These are phyloP conservation scores for Nipponacmea schrenckii DNA, from an alignment of 2,888 invertebrate species.

Conservation along the genomic window DNA sequence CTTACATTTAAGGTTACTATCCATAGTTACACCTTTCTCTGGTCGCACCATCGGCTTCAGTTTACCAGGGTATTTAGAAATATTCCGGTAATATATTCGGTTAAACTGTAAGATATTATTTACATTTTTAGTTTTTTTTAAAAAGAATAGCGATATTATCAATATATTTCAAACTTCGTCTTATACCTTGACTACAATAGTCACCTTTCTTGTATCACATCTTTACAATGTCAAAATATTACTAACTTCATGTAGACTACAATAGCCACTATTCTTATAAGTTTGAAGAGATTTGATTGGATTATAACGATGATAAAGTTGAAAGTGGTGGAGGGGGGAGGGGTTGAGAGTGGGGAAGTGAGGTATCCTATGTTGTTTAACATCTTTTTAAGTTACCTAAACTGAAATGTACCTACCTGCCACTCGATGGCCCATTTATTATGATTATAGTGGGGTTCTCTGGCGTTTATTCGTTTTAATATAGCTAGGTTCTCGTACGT, in stretches of 20 bases:
- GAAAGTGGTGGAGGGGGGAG: constrained; percentile 5
- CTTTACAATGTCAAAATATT: too few relatives aligned
- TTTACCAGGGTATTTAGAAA: constrained; percentile 46
- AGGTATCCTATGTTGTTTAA: too few relatives aligned
- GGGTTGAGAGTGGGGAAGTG: too few relatives aligned
- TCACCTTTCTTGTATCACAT: too few relatives aligned
- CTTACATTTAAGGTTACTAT: too few relatives aligned
- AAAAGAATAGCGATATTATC: not conserved
- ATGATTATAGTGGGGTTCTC: constrained; percentile 54
- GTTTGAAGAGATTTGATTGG: too few relatives aligned
- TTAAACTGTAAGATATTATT: constrained; percentile 31
- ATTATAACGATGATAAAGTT: too few relatives aligned
- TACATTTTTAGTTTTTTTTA: not conserved
- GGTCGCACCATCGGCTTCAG: not conserved
- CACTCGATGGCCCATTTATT: constrained; percentile 48
- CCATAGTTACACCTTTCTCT: not conserved
- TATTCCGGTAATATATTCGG: constrained; percentile 42
- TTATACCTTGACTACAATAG: too few relatives aligned
- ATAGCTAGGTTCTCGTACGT: constrained; percentile 62
- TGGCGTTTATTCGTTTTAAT: constrained; percentile 51
- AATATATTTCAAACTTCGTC: not conserved
- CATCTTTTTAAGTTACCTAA: too few relatives aligned
- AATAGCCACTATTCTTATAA: too few relatives aligned
- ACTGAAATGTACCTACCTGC: constrained; percentile 38
- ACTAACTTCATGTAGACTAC: too few relatives aligned